Evolutionary conservation across 2,797 vertebrate species (phyloP), one percentile per base, ranked within the genome.

Genomic region (Brachymystax lenok): DNA sequence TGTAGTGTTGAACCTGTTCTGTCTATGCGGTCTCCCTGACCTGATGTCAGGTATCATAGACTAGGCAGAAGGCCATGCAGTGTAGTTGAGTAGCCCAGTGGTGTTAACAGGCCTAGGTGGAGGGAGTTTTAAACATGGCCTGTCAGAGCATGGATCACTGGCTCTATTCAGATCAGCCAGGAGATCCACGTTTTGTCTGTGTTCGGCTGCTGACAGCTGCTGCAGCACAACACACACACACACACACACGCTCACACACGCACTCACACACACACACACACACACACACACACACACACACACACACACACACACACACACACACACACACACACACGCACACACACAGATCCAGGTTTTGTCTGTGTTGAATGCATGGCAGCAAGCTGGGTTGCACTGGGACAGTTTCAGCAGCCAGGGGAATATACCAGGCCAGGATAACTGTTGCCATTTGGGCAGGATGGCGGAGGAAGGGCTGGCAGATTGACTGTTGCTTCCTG

Each of bases 391-490:
- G 86, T 85, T 93, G 91, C 91, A 82, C 82, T 79, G 81, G 85
- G 83, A 78, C 76, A 80, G 35, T 88, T 92, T 83, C 83, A 85
- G 86, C 74, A 81, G 73, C 72, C 78, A 80, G 86, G 85, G 61
- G 80, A 93, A 94, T 93, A 92, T 93, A 92, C 92, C 91, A 88
- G 87, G 91, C 95, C 94, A 94, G 93, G 92, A 90, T 88, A 92
- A 93, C 89, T 86, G 85, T 86, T 90, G 87, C 87, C 90, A 83
- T 90, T 90, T 88, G 69, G 52, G 16, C 51, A 5, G 17, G 52
- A 54, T 3, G 12, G 51, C 3, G 16, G 88, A 86, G 83, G 78
- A 73, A 81, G 17, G 12, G 73, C 77, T 68, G 86, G 88, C 85
- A 73, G 80, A 85, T 81, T 84, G 90, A 92, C 91, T 92, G 76